Evolutionary conservation across 2,888 invertebrate species (phyloP), one percentile per base, ranked within the genome.

Genomic region (Drosophila austrosaltans): DNA sequence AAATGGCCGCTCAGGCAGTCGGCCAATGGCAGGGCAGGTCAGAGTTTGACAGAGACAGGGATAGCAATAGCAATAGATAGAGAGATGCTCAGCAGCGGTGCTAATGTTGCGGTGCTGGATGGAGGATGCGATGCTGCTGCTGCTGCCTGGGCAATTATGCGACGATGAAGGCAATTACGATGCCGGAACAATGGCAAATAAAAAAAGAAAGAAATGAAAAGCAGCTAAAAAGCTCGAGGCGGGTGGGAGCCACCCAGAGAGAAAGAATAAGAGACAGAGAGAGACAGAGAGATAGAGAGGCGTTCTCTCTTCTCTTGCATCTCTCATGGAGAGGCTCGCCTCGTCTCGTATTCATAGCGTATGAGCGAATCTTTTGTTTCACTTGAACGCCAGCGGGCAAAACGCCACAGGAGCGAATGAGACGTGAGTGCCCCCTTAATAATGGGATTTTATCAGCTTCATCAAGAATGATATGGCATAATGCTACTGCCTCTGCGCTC

Each of bases 371-470:
- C 82, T 87, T 84, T 89, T 86, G 88, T 90, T 90, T 91, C 91
- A 80, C 76, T 90, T 89, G 84, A 76, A 83, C 89, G 77, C 89
- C 91, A 87, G 81, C 73, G 81, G 66, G 16, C n/a, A 40, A 16
- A 16, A 57, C 57, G 63, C 66, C 67, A 63, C 66, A 66, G 72
- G 91, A 78, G 90, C 78, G 86, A 92, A 74, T 78, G 87, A 83
- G 89, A 91, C 75, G 76, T 76, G 81, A 76, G 81, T 80, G 79
- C 90, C 90, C 91, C 91, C 91, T 91, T 91, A 92, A 92, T 92
- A 92, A 92, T 92, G 88, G 90, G 92, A 91, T 91, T 92, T 92
- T 92, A 91, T 91, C 91, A 90, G 90, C 88, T 91, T 91, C 91
- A 91, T 91, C 92, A 92, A 91, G 90, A 82, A 91, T 91, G 91